phyloP scores from a whole-genome alignment of 2,888 invertebrate genomes.

The Arrhopalites spinosus region DNA sequence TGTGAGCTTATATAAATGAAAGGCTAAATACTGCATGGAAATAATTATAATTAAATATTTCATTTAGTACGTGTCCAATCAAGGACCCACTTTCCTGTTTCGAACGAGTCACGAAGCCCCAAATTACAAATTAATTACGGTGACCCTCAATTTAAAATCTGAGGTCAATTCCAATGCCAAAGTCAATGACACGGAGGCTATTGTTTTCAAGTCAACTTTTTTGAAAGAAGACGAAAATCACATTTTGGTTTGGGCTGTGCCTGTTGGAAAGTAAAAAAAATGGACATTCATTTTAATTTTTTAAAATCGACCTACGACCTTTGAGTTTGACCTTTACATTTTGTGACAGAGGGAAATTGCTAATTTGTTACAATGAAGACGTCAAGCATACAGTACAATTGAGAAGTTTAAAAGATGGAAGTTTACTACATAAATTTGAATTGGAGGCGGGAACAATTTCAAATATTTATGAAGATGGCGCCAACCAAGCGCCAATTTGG shows the following conservation, averaged over 20 bases:
- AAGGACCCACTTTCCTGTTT: background rate
- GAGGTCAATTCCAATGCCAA: background rate
- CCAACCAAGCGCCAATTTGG: background rate
- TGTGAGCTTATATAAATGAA: background rate
- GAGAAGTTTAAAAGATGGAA: slow-evolving; percentile 14
- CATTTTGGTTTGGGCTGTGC: background rate
- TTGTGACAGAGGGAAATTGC: slow-evolving; percentile 69
- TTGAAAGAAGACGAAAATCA: slow-evolving; percentile 12
- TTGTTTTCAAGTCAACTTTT: background rate
- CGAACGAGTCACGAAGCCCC: slow-evolving; percentile 15
- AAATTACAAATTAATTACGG: slow-evolving; percentile 9
- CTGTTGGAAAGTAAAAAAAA: slow-evolving; percentile 7
- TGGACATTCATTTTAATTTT: background rate
- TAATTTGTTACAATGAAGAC: slow-evolving; percentile 87
- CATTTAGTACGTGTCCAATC: slow-evolving; percentile 17
- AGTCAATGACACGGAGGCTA: background rate
- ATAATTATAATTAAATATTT: background rate
- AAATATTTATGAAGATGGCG: background rate
- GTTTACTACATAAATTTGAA: slow-evolving; percentile 19
- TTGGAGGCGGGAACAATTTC: background rate
- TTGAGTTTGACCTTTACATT: too few species aligned
- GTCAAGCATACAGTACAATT: slow-evolving; percentile 62
- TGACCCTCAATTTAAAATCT: background rate
- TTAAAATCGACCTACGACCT: too few species aligned
- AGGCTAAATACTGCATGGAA: background rate